Base-by-base conservation (phyloP, 2,113 vertebrate genomes). In the Lagopus leucura region DNA sequence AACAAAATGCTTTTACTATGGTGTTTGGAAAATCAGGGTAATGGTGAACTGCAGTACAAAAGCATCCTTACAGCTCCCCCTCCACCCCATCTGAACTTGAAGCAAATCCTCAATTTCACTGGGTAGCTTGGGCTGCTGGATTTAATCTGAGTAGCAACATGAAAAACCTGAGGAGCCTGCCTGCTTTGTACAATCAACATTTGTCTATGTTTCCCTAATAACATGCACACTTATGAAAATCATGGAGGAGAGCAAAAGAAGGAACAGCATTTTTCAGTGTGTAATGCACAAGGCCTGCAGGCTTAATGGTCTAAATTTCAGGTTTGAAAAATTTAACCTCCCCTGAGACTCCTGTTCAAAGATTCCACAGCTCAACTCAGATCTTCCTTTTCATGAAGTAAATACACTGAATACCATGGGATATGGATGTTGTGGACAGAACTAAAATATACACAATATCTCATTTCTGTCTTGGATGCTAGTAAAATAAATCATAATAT, bases 261-360 rank as follows among this genome's bases (percentile, higher is more conserved):
- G 47, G 61, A 96, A 72, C 0, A 0, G 61, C 73, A 86, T 72
- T 93, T 92, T 91, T 90, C 69, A 79, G 47, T 0, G 4, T 45
- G 63, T 34, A 81, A 90, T 73, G 66, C 81, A 61, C 63, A 84
- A 90, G 78, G 72, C 43, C 88, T 92, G 61, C 65, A 93, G 80
- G 73, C 80, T 92, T 86, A 86, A 86, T 66, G 86, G 93, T 69
- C 91, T 93, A 72, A 90, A 94, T 52, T 79, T 90, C 86, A 88
- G n/a, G 70, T 91, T 84, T 90, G 80, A 97, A 94, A 95, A 95
- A 90, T 93, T 78, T 79, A 86, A 28, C n/a, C 25, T 90, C 73
- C 42, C 40, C 52, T 54, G 36, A 91, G 70, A 91, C 17, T 91
- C 27, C 30, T 74, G 57, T 79, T 96, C 91, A 95, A 94, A 83